These are phyloP conservation scores for Echiichthys vipera DNA, from an alignment of 2,797 vertebrate genomes.

Conservation along the genomic window DNA sequence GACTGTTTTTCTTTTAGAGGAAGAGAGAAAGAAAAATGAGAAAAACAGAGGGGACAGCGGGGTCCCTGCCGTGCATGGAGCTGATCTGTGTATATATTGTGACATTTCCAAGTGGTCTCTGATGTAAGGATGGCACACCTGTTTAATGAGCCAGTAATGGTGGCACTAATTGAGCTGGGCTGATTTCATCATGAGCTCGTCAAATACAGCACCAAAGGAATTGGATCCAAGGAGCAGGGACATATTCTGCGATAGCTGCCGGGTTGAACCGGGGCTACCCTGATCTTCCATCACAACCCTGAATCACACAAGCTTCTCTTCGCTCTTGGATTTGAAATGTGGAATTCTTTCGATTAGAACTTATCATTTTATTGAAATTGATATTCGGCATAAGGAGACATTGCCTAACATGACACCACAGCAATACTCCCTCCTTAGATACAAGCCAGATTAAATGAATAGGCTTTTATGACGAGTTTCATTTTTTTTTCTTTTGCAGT, in stretches of 20 bases:
- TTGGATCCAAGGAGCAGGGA: constrained; percentile 35
- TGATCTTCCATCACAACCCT: constrained; percentile 8
- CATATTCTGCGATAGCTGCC: constrained; percentile 30
- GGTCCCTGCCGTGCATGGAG: constrained; percentile 19
- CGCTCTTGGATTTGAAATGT: constrained; percentile 8
- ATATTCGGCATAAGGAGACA: neutral
- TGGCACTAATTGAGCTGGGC: constrained; percentile 62
- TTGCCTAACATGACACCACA: constrained; percentile 19
- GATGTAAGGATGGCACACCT: constrained; percentile 62
- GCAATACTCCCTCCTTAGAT: constrained; percentile 7
- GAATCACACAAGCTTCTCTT: constrained; percentile 10
- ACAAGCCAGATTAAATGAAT: constrained; percentile 40
- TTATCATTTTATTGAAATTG: constrained; percentile 10
- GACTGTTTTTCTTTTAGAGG: neutral
- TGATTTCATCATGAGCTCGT: constrained; percentile 67
- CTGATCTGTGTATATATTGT: constrained; percentile 47
- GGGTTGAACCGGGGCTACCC: constrained; percentile 8
- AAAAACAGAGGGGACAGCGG: neutral
- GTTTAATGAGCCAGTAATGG: constrained; percentile 76
- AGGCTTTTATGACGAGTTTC: constrained; percentile 3
- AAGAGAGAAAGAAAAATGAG: neutral
- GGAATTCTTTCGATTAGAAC: constrained; percentile 5
- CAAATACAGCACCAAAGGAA: constrained; percentile 52
- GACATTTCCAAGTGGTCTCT: constrained; percentile 63
- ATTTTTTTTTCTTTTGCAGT: constrained; percentile 1